These are phyloP conservation scores for Meriones unguiculatus DNA, from an alignment of 2,113 vertebrate species.

Conservation along the genomic window DNA sequence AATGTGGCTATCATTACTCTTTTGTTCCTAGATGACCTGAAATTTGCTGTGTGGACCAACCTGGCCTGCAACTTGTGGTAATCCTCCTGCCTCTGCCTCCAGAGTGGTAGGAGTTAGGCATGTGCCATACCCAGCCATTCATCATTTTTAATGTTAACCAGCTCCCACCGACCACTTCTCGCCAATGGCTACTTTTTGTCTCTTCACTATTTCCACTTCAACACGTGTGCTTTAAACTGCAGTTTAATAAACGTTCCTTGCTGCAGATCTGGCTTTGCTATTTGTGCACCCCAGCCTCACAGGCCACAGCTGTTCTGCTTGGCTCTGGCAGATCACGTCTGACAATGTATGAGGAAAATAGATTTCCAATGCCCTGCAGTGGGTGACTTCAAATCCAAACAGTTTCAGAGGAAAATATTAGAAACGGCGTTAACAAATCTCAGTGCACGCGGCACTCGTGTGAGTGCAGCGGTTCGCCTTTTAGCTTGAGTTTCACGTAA, in stretches of 20 bases:
- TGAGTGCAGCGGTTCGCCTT: background rate
- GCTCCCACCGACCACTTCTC: background rate
- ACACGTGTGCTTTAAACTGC: background rate
- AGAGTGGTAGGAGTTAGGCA: background rate
- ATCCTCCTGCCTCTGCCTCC: background rate
- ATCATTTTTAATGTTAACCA: conserved; percentile 18
- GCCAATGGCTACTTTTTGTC: background rate
- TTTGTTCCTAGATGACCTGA: background rate
- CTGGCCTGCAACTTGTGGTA: background rate
- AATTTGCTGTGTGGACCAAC: background rate
- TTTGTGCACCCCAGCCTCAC: background rate
- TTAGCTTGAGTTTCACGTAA: background rate
- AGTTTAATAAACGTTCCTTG: background rate
- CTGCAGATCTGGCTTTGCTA: background rate
- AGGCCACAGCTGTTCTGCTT: background rate
- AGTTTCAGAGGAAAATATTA: background rate
- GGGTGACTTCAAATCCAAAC: conserved; percentile 21
- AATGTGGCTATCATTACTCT: background rate
- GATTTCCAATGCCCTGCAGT: background rate
- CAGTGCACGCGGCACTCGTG: background rate
- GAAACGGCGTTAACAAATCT: background rate
- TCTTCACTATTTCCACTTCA: background rate
- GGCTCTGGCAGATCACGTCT: background rate
- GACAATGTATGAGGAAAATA: background rate
- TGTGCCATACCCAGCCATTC: background rate